Evolutionary conservation across 2,888 invertebrate species (phyloP).

Genomic region (Cyclophora albipunctata): DNA sequence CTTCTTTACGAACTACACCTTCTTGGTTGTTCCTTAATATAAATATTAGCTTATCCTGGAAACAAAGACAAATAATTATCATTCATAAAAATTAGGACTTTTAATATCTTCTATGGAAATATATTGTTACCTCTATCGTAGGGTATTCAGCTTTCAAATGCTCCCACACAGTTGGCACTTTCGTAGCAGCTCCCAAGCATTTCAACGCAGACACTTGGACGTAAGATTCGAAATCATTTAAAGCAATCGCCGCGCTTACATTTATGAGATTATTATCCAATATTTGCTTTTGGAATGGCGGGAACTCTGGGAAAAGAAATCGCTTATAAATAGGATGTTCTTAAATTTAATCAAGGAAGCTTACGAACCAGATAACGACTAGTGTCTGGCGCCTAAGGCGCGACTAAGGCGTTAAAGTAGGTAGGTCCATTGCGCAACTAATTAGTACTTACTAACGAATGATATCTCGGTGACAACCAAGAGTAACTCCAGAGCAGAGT

Average conservation of each 20-base stretch:
- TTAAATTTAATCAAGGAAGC: no score
- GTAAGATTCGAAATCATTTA: constrained; percentile 82
- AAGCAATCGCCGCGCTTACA: constrained; percentile 78
- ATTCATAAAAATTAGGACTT: constrained; percentile 3
- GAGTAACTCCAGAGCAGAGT: constrained; percentile 83
- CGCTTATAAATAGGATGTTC: no score
- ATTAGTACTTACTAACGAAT: constrained; percentile 77
- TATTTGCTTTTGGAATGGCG: constrained; percentile 83
- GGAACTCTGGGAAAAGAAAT: constrained; percentile 77
- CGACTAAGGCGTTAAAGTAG: no score
- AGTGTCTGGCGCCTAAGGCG: not conserved
- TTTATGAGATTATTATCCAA: constrained; percentile 78
- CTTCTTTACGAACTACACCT: constrained; percentile 85
- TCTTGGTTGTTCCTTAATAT: constrained; percentile 81
- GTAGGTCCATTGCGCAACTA: no score
- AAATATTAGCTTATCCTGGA: constrained; percentile 70
- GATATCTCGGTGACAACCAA: constrained; percentile 81
- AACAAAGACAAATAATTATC: constrained; percentile 13
- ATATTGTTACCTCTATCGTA: constrained; percentile 73
- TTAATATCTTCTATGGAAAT: no score
- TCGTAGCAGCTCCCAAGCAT: constrained; percentile 80
- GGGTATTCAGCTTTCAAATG: constrained; percentile 68
- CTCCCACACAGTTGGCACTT: constrained; percentile 81
- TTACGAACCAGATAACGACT: not conserved
- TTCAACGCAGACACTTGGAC: constrained; percentile 84